phyloP scores from a whole-genome alignment of 2,113 vertebrate species.

The Gobius niger region DNA sequence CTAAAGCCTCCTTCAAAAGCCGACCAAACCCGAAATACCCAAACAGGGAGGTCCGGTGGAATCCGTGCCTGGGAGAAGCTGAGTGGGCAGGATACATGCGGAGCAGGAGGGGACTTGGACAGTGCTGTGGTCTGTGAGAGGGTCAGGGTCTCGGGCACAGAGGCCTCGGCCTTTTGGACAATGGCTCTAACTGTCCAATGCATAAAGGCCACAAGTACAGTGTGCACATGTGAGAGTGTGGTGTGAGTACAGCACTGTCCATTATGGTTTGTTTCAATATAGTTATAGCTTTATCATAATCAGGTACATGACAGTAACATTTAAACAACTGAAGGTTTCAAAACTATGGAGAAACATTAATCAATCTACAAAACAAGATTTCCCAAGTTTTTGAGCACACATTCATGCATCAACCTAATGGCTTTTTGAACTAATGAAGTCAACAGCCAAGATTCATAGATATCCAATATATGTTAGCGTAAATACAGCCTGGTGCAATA shows the following conservation, averaged over 20 bases:
- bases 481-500: no score
- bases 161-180: slow-evolving; percentile 37
- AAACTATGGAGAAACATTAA: no score
- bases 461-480: no score
- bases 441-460: no score
- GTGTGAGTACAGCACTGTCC: slow-evolving; percentile 9
- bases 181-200: slow-evolving; percentile 32
- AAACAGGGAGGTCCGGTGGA: slow-evolving; percentile 65
- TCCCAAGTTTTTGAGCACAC: no score
- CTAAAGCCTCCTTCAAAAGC: slow-evolving; percentile 72
- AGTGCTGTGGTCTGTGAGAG: slow-evolving; percentile 26
- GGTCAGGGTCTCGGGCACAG: slow-evolving; percentile 42
- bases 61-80: slow-evolving; percentile 62
- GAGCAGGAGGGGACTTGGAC: slow-evolving; percentile 12
- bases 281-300: no score
- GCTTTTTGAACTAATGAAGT: no score
- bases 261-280: no score
- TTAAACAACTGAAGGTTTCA: no score
- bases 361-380: no score
- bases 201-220: slow-evolving; percentile 26
- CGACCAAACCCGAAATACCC: slow-evolving; percentile 35
- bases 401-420: no score
- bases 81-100: slow-evolving; percentile 43
- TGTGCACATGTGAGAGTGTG: slow-evolving; percentile 26
- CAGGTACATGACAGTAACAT: no score